A percentile compares a stretch with the other conserved stretches of the same genome.
phyloP scores from a whole-genome alignment of 64 coral and sea anemone genomes.

The Pocillopora verrucosa region DNA sequence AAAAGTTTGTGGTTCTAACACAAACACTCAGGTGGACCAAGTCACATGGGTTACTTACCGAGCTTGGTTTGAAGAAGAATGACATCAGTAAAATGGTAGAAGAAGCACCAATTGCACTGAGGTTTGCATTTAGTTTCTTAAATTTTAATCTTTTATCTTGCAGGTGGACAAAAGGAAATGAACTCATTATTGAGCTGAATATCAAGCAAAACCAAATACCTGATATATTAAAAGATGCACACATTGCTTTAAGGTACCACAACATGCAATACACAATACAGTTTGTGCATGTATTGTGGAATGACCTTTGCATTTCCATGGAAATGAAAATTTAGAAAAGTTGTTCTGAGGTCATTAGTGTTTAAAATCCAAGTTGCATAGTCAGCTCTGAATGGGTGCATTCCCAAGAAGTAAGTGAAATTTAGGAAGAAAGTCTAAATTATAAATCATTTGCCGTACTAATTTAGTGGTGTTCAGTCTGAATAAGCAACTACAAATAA shows the following conservation, averaged over 20 bases:
- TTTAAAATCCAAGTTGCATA: background rate
- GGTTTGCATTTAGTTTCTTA: conserved; percentile 11
- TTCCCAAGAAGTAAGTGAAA: background rate
- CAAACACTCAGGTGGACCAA: conserved; percentile 66
- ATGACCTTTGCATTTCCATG: background rate
- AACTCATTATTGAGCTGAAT: conserved; percentile 80
- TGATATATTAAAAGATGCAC: conserved; percentile 76
- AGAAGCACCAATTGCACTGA: conserved; percentile 67
- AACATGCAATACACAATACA: background rate
- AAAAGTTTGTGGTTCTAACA: conserved; percentile 10
- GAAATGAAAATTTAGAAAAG: background rate
- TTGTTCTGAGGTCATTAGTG: too few species aligned
- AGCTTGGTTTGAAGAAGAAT: conserved; percentile 64
- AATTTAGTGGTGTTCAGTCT: too few species aligned
- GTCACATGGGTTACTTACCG: conserved; percentile 68
- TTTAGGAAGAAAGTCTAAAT: too few species aligned
- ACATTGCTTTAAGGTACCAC: conserved; percentile 81
- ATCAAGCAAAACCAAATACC: conserved; percentile 66
- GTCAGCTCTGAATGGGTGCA: conserved; percentile 20
- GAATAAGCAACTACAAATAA: too few species aligned
- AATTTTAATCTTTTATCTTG: conserved; percentile 14
- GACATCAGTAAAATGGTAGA: conserved; percentile 59
- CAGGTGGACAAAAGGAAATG: conserved; percentile 93
- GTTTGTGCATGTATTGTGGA: background rate
- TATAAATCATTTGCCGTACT: too few species aligned